phyloP scores from a whole-genome alignment of 2,888 invertebrate species.

The Caenorhabditis uteleia region DNA sequence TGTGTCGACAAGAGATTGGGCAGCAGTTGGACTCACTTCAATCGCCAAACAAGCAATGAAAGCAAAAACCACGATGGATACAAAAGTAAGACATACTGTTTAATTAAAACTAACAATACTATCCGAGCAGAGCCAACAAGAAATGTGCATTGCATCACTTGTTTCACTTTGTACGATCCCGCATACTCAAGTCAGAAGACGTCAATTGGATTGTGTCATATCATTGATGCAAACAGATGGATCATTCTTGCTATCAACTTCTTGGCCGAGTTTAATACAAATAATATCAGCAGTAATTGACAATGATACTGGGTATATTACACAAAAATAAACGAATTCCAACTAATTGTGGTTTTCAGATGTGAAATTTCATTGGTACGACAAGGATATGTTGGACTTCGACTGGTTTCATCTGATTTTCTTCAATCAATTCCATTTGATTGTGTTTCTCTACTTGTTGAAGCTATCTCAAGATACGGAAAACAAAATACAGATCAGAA shows the following conservation, averaged over 20 bases:
- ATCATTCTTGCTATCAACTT: conserved; percentile 83
- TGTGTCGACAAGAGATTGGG: conserved; percentile 85
- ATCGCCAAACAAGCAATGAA: conserved; percentile 85
- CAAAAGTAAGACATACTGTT: conserved; percentile 16
- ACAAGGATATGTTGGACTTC: conserved; percentile 91
- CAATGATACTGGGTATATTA: conserved; percentile 43
- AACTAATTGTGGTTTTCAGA: conserved; percentile 79
- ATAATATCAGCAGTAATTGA: conserved; percentile 88
- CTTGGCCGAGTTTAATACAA: conserved; percentile 92
- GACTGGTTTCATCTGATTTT: conserved; percentile 90
- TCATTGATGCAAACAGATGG: conserved; percentile 90
- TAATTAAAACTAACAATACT: background rate
- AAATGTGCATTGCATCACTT: conserved; percentile 84
- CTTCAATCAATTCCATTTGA: conserved; percentile 88
- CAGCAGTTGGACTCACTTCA: conserved; percentile 92
- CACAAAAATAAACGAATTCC: background rate
- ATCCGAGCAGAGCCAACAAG: conserved; percentile 78
- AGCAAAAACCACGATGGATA: conserved; percentile 41
- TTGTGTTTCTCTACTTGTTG: conserved; percentile 78
- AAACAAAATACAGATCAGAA: conserved; percentile 94
- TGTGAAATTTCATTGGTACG: conserved; percentile 38
- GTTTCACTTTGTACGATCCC: conserved; percentile 88
- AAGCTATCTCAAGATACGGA: conserved; percentile 93
- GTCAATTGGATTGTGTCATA: conserved; percentile 91
- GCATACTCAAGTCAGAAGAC: conserved; percentile 90